Evolutionary conservation across 2,888 invertebrate genomes (phyloP), one percentile per base, ranked within the genome.

Genomic region (Nephrotoma flavescens): DNA sequence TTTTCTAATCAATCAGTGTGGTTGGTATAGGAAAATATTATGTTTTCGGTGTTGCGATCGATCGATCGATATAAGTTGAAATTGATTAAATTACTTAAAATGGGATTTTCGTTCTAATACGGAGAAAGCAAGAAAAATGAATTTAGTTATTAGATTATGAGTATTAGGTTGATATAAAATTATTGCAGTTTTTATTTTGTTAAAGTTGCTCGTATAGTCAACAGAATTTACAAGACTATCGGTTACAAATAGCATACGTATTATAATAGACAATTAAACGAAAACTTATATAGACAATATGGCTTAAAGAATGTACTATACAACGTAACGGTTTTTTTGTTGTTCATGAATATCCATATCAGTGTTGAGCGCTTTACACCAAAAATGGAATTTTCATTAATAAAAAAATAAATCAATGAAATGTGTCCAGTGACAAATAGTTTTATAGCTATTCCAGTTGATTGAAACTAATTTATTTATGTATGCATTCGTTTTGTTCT

Each of bases 401-500:
- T 84, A 84, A 84, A 84, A 83, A 84, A 71, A 71, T 71, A 71
- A 71, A 71, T 71, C 71, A 71, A 71, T 71, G 71, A 71, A 71
- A 71, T 71, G 71, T 71, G 71, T 71, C 71, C 31, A 71, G 31
- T 71, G 71, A 71, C 71, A 71, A 71, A 71, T 71, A 71, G 57
- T 71, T 71, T 71, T 71, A 31, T 71, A 71, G 31, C 71, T 7
- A 15, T 4, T 52, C 5, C 6, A n/a, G 52, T 52, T 52, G 15
- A 52, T 52, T 52, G 15, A 52, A 52, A 15, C 15, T 71, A 71
- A 71, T 71, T 71, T 31, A 71, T 71, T 71, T 31, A 31, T 71
- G 19, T 31, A 71, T 71, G 6, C 7, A 19, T 85, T 19, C 42
- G 45, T 86, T 87, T 86, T 87, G 87, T 86, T 87, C 86, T 87